Evolutionary conservation across 2,797 vertebrate species (phyloP).

Genomic region (Cynodonichthys magdalenae): DNA sequence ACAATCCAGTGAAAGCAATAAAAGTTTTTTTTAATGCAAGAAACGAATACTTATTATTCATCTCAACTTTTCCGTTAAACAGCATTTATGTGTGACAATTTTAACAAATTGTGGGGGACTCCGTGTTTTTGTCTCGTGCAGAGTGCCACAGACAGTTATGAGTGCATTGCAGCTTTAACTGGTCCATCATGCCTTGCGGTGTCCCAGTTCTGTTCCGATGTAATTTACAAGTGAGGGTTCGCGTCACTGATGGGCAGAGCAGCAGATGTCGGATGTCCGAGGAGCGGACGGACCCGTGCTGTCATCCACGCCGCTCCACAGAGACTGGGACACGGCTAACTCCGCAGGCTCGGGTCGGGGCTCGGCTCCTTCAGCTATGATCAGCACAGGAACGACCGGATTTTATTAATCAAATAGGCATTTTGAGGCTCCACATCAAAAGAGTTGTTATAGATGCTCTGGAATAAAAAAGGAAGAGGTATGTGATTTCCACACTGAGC

Average conservation of each 20-base stretch:
- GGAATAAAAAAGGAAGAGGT: conserved; percentile 45
- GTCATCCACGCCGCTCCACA: conserved; percentile 30
- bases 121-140: no score
- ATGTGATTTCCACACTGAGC: conserved; percentile 19
- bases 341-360: conserved; percentile 23
- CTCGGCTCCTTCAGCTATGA: neutral
- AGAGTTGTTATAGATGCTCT: conserved; percentile 5
- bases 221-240: conserved; percentile 39
- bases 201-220: conserved; percentile 80
- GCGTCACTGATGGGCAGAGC: conserved; percentile 14
- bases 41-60: no score
- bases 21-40: no score
- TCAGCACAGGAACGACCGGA: conserved; percentile 30
- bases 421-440: neutral
- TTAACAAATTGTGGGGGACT: no score
- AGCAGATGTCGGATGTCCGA: conserved; percentile 61
- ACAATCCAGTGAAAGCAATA: no score
- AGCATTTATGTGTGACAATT: neutral
- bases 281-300: conserved; percentile 48
- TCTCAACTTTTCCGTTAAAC: neutral
- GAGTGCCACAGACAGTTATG: conserved; percentile 10
- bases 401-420: neutral
- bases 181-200: conserved; percentile 86
- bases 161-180: conserved; percentile 77
- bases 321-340: conserved; percentile 18